Base-by-base conservation (phyloP, 2,113 vertebrate species). In the Eubucco bourcierii region DNA sequence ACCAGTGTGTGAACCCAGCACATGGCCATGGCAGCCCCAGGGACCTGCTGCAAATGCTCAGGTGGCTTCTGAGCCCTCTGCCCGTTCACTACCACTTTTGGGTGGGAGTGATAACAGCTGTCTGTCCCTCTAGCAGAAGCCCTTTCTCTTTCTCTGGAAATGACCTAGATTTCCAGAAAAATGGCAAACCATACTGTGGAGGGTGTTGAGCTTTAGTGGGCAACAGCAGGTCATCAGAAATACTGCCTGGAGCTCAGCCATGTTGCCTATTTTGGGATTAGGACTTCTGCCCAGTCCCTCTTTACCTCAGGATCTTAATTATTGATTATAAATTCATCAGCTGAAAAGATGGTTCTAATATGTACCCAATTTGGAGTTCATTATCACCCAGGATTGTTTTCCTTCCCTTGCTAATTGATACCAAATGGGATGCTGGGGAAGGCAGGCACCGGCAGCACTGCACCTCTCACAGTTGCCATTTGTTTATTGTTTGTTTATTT, bases 271-370 rank as follows among this genome's bases (percentile, higher is more conserved):
- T 96, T 96, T 89, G 58, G 79, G 81, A 92, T 56, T 44, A 93
- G 91, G 95, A 94, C 95, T 97, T 86, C 66, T 88, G 94, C 92
- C 95, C 68, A 83, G 70, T 97, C 67, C 88, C 86, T 96, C 71
- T 94, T 94, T 97, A 93, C 93, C 89, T 97, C 96, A 95, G 95
- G 83, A 94, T 97, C 95, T 97, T 92, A 97, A 96, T 97, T 97
- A 97, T 96, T 96, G 95, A 96, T 97, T 97, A 95, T 97, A 96
- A 96, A 97, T 97, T 97, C 92, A 96, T 97, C 95, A 95, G 56
- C 58, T 94, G 87, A 95, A 96, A 96, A 96, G 87, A 95, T 94
- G 94, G 79, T 85, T 96, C 58, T 97, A 97, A 96, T 97, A 95
- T 93, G 84, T 61, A 93, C 90, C 93, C 95, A 96, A 92, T 97